Evolutionary conservation across 1,140 invertebrate genomes (phyloP).

Genomic region (Cydia splendana): DNA sequence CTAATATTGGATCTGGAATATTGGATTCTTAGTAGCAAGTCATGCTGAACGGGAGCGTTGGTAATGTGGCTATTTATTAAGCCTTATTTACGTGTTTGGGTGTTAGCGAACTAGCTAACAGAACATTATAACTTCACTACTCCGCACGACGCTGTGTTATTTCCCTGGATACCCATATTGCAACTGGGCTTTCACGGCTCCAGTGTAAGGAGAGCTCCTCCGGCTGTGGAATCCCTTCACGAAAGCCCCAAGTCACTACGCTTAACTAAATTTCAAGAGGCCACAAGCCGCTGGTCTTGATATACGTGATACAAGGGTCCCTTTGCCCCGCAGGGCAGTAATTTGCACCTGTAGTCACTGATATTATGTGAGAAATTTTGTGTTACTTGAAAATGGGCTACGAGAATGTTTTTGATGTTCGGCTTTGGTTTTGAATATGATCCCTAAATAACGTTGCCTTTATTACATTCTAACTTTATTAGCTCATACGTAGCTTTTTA

Average conservation of each 20-base stretch:
- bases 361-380: constrained; percentile 73
- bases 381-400: constrained; percentile 57
- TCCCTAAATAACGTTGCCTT: constrained; percentile 22
- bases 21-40: neutral
- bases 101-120: constrained; percentile 60
- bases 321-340: constrained; percentile 63
- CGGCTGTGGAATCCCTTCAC: constrained; percentile 51
- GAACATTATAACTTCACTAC: constrained; percentile 58
- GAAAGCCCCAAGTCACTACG: constrained; percentile 38
- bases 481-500: neutral
- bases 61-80: constrained; percentile 20
- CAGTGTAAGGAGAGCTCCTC: constrained; percentile 62
- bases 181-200: constrained; percentile 50
- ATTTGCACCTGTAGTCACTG: constrained; percentile 72
- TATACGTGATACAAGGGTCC: constrained; percentile 64
- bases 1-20: neutral
- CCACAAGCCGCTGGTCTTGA: constrained; percentile 54
- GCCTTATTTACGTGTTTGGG: constrained; percentile 56
- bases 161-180: constrained; percentile 74
- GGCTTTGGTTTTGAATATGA: constrained; percentile 33
- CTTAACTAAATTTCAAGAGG: constrained; percentile 48
- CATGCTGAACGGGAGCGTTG: neutral
- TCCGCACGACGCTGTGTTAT: constrained; percentile 66
- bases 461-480: neutral
- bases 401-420: constrained; percentile 42